Evolutionary conservation across 2,113 vertebrate genomes (phyloP), one percentile per base, ranked within the genome.

Genomic region (human (Homo sapiens)): DNA sequence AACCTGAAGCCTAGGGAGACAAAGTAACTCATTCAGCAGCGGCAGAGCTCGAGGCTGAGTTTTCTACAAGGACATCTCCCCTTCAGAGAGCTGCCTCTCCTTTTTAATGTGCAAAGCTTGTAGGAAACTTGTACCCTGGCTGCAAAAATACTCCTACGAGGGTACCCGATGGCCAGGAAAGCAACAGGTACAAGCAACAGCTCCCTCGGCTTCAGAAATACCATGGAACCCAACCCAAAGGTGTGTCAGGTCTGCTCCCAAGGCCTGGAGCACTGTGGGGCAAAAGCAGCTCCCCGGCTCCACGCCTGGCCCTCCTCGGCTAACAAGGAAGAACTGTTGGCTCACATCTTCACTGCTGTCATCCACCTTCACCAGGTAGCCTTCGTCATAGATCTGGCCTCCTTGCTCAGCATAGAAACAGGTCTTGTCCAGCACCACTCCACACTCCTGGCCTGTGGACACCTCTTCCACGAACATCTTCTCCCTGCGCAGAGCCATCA

Each of bases 401-500:
- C 99, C 99, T 98, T 99, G 99, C 98, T 99, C 99, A 0, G 99
- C 99, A 5, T 99, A 99, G 98, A 99, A 99, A 80, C 99, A 99
- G 50, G 99, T 99, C 97, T 92, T 98, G 98, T 99, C 99, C 94
- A 99, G 99, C 94, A 99, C 97, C 90, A 99, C 99, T 0, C 99
- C 99, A 11, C 99, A 99, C 94, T 99, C 99, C 98, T 99, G 99
- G 81, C 99, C 99, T 0, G 99, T 99, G 95, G 98, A 99, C 38
- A 99, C 99, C 48, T 99, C 99, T 1, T 99, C 98, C 97, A 99
- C 99, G 90, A 99, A 99, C 79, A 90, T 98, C 84, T 99, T 99
- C 81, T 99, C 99, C n/a, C 99, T 98, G 57, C 99, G 99, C 97
- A 99, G 98, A 50, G 99, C 99, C 96, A 99, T 98, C 97, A 99